Base-by-base conservation (phyloP, 2,888 invertebrate species). In the Temnothorax unifasciatus region DNA sequence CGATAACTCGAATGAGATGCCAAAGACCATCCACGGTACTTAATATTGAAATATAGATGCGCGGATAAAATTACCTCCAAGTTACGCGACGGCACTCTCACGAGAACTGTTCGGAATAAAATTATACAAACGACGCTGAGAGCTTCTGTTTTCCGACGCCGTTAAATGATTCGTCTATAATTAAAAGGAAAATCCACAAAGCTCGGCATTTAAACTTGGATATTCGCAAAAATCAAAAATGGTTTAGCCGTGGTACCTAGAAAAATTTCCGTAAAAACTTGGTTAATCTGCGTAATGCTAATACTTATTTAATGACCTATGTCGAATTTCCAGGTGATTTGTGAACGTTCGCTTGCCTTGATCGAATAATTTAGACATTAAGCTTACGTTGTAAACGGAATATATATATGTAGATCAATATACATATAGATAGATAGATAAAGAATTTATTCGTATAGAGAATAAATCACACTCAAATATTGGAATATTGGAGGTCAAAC, bases 301-400 rank as follows among this genome's bases (percentile, higher is more conserved):
- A 68, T 77, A 34, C 11, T 68, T 57, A 68, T 68, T 77, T 68
- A 77, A 68, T 68, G 54, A 57, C n/a, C 54, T n/a, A 21, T 34
- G 9, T 63, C 34, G 15, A 61, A 75, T 75, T 63, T 21, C 3
- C 50, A 34, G 6, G 29, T 57, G 29, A 77, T 76, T 64, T 63
- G 15, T 29, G 15, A 47, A 68, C 47, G 8, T 79, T 47, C 25
- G 21, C 6, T 15, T 18, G 4, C 29, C 8, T 34, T 29, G 2
- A 69, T 47, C 21, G 47, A 69, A 69, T 69, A 69, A 69, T 79
- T 79, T 69, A 50, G 34, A 47, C 57, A 79, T 79, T 69, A 38
- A 68, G 57, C 34, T 34, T 47, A 34, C 34, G 15, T 47, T 44
- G 21, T 8, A 75, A 61, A 34, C 6, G 25, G 15, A 15, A 34